phyloP scores from a whole-genome alignment of 1,140 invertebrate species.

The Ephestia elutella region DNA sequence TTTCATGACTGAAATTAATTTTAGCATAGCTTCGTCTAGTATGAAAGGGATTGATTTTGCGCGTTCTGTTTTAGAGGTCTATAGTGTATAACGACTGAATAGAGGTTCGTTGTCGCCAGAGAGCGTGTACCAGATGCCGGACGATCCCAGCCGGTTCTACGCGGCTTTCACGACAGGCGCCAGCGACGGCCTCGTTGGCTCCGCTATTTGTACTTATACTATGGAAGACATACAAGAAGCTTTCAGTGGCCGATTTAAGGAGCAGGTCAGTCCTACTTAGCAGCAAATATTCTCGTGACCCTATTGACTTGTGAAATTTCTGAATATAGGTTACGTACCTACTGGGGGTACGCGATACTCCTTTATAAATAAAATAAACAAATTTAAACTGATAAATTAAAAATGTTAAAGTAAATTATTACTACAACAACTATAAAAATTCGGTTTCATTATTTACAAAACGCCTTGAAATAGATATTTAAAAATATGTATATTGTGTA shows the following conservation, averaged over 20 bases:
- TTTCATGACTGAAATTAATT: neutral
- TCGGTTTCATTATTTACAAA: too few species aligned
- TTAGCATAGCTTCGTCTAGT: conserved; percentile 6
- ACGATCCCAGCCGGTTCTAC: conserved; percentile 88
- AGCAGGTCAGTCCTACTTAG: conserved; percentile 71
- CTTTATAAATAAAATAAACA: too few species aligned
- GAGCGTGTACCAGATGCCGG: conserved; percentile 87
- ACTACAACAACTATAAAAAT: too few species aligned
- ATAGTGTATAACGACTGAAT: neutral
- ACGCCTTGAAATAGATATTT: too few species aligned
- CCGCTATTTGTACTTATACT: conserved; percentile 91
- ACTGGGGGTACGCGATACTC: too few species aligned
- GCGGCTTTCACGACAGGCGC: conserved; percentile 91
- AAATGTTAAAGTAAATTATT: too few species aligned
- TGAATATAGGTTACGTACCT: too few species aligned
- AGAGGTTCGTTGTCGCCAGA: conserved; percentile 72
- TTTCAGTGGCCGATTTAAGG: conserved; percentile 93
- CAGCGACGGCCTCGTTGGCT: conserved; percentile 89
- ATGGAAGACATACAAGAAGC: conserved; percentile 88
- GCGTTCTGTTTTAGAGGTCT: neutral
- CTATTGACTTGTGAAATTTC: too few species aligned
- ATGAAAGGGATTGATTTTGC: too few species aligned
- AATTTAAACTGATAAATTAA: too few species aligned
- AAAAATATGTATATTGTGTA: too few species aligned
- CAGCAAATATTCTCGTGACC: too few species aligned